Evolutionary conservation across 2,113 vertebrate genomes (phyloP).

Genomic region (Cavia aperea): DNA sequence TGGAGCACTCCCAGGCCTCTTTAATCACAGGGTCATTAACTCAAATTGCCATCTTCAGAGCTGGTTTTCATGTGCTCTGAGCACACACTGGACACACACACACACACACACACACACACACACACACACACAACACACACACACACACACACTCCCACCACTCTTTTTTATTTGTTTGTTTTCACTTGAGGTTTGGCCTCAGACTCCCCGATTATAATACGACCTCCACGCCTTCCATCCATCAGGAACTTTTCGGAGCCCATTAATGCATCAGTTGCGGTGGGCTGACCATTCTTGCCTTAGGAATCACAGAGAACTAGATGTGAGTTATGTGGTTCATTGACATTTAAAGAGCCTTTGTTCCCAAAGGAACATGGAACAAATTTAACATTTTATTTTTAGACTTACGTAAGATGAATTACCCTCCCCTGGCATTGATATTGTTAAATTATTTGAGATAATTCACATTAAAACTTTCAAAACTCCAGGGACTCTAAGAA

Average conservation of each 20-base stretch:
- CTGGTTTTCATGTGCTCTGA: not conserved
- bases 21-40: not conserved
- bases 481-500: conserved; percentile 38
- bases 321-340: not conserved
- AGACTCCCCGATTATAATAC: not conserved
- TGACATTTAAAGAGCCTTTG: not conserved
- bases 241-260: not conserved
- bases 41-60: not conserved
- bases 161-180: too few species aligned
- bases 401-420: not conserved
- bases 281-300: not conserved
- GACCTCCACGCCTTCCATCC: not conserved
- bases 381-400: not conserved
- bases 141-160: fast-evolving
- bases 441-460: conserved; percentile 29
- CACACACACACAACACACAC: not conserved
- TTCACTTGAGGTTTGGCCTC: not conserved
- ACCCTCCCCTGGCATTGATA: not conserved
- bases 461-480: conserved; percentile 42
- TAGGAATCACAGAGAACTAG: not conserved
- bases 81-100: not conserved
- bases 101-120: too few species aligned
- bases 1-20: not conserved
- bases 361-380: conserved; percentile 3
- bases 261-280: not conserved